phyloP scores from a whole-genome alignment of 2,888 invertebrate species.

The Tinea semifulvella region DNA sequence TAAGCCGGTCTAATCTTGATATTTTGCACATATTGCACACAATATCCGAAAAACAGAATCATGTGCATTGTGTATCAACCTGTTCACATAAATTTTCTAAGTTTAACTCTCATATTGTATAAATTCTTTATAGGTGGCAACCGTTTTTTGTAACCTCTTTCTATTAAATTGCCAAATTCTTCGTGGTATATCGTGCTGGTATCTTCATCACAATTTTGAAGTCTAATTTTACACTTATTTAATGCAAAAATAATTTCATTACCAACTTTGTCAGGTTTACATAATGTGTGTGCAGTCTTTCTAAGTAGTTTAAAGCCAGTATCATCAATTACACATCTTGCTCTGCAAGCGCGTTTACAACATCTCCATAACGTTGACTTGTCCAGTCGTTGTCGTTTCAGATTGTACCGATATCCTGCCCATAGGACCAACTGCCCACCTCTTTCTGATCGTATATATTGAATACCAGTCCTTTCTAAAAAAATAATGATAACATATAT shows the following conservation, averaged over 20 bases:
- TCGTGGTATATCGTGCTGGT: neutral
- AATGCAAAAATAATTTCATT: neutral
- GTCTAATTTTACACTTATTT: slow-evolving; percentile 7
- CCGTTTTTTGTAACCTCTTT: neutral
- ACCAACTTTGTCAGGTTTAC: neutral
- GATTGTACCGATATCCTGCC: slow-evolving; percentile 15
- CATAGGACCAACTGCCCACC: slow-evolving; percentile 19
- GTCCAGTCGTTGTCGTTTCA: neutral
- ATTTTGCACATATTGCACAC: too few species aligned
- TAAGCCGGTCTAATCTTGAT: too few species aligned
- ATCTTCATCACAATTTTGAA: slow-evolving; percentile 7
- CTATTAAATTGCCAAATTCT: slow-evolving; percentile 5
- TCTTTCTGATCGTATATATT: slow-evolving; percentile 22
- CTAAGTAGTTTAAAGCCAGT: neutral
- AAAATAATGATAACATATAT: too few species aligned
- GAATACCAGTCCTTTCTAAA: slow-evolving; percentile 7
- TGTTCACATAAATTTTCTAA: neutral
- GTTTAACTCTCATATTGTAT: neutral
- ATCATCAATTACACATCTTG: neutral
- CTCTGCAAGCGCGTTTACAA: neutral
- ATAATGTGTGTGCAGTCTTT: slow-evolving; percentile 1
- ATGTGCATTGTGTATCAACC: too few species aligned
- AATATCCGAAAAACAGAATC: too few species aligned
- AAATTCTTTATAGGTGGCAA: slow-evolving; percentile 6
- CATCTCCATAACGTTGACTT: slow-evolving; percentile 4